Percentiles rank a stretch among this genome's conserved stretches.
These are phyloP conservation scores for Drosophila triauraria DNA, from an alignment of 1,140 invertebrate genomes.

Conservation along the genomic window DNA sequence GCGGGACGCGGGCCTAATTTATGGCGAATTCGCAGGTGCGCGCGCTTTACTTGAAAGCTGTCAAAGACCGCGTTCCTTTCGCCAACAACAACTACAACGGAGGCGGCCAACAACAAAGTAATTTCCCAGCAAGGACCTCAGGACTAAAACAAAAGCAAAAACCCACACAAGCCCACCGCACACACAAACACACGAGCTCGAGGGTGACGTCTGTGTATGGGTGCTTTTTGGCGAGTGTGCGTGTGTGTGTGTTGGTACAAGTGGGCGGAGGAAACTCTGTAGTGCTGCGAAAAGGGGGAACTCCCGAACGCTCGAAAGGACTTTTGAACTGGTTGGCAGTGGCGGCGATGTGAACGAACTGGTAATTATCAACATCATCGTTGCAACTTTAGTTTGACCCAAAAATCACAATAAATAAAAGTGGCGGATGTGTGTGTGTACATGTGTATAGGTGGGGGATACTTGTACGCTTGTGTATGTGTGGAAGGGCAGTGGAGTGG, in stretches of 20 bases:
- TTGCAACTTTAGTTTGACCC: constrained; percentile 50
- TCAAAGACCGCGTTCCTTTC: constrained; percentile 70
- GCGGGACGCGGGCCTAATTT: constrained; percentile 64
- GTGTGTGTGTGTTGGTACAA: constrained; percentile 2
- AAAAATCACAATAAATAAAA: constrained; percentile 46
- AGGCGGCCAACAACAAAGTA: constrained; percentile 52
- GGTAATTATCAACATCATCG: constrained; percentile 52
- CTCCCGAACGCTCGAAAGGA: constrained; percentile 33
- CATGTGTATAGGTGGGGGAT: constrained; percentile 6
- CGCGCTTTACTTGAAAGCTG: constrained; percentile 75
- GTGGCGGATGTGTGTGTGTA: constrained; percentile 8
- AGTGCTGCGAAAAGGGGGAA: constrained; percentile 29
- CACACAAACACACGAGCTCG: constrained; percentile 13
- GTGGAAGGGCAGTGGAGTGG: constrained; percentile 12
- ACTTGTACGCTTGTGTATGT: constrained; percentile 4
- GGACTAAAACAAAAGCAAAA: constrained; percentile 67
- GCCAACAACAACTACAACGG: constrained; percentile 21
- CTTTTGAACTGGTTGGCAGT: constrained; percentile 40
- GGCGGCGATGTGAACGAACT: constrained; percentile 48
- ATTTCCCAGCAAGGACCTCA: constrained; percentile 57
- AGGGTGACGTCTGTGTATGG: constrained; percentile 47
- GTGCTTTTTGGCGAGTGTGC: constrained; percentile 17
- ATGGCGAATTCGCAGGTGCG: constrained; percentile 79
- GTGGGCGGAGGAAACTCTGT: constrained; percentile 17
- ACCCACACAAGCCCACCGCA: constrained; percentile 33